These are phyloP conservation scores for Carollia perspicillata DNA, from an alignment of 2,113 vertebrate genomes.

Conservation along the genomic window DNA sequence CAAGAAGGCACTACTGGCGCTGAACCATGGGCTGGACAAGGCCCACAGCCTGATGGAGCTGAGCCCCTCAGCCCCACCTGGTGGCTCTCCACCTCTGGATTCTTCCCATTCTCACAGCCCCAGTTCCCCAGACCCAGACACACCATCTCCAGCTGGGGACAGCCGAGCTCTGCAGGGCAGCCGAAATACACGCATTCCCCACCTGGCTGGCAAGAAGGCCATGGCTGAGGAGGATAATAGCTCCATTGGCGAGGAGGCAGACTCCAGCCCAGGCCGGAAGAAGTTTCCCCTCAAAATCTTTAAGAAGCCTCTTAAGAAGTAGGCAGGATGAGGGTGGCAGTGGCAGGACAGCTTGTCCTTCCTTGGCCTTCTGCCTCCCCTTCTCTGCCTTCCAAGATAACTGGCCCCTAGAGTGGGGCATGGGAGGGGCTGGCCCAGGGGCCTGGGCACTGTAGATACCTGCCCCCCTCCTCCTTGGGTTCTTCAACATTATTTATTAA, in stretches of 20 bases:
- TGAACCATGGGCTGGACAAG: conserved; percentile 86
- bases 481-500: conserved; percentile 83
- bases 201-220: conserved; percentile 93
- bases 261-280: conserved; percentile 91
- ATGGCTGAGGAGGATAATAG: conserved; percentile 93
- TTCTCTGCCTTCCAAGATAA: conserved; percentile 22
- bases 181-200: conserved; percentile 91
- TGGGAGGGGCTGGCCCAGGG: conserved; percentile 37
- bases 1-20: conserved; percentile 84
- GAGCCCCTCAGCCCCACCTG: conserved; percentile 74
- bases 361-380: conserved; percentile 40
- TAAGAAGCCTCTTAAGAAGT: conserved; percentile 96
- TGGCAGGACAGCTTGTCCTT: conserved; percentile 55
- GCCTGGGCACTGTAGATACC: conserved; percentile 64
- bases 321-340: conserved; percentile 62
- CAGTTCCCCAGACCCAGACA: conserved; percentile 95
- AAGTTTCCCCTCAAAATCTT: conserved; percentile 98
- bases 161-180: conserved; percentile 78
- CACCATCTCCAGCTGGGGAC: conserved; percentile 86
- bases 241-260: conserved; percentile 93
- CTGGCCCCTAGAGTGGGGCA: conserved; percentile 25
- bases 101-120: conserved; percentile 94
- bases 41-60: conserved; percentile 90
- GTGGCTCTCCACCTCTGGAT: conserved; percentile 85
- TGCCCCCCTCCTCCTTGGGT: conserved; percentile 44